Percentiles rank a stretch among this genome's conserved stretches.
Conservation (phyloP, 2,797 vertebrate genomes). For the Sebastes nivosus region DNA sequence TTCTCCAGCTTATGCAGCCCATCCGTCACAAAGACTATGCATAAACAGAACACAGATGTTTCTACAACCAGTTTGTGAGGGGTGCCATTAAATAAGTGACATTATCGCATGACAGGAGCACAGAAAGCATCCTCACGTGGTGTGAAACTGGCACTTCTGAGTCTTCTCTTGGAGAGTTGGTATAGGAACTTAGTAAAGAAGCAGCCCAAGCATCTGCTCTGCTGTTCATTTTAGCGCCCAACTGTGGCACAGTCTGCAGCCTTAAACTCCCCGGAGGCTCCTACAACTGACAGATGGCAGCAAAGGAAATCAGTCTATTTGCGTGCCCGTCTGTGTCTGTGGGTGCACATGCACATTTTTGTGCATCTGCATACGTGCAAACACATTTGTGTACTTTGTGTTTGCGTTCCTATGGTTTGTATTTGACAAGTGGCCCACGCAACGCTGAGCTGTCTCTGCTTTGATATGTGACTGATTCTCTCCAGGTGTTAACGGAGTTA, state of each 20-base stretch:
- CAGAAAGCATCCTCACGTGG: conserved; percentile 10
- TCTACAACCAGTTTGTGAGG: conserved; percentile 4
- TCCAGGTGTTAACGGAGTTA: conserved; percentile 27
- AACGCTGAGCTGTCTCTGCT: conserved; percentile 6
- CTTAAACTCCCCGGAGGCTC: conserved; percentile 48
- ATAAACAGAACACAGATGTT: conserved; percentile 40
- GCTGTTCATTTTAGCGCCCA: conserved; percentile 58
- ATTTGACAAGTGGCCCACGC: neutral
- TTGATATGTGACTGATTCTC: conserved; percentile 27
- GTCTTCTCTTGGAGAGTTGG: conserved; percentile 4
- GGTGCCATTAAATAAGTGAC: conserved; percentile 46
- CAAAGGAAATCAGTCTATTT: conserved; percentile 34
- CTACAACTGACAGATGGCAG: conserved; percentile 63
- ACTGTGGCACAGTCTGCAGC: conserved; percentile 62
- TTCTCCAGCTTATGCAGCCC: neutral
- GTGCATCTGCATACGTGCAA: neutral
- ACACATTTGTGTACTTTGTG: neutral
- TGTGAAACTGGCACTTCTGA: conserved; percentile 17
- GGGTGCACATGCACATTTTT: neutral
- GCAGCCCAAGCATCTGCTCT: conserved; percentile 64
- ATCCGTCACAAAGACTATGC: conserved; percentile 30
- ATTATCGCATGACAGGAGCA: conserved; percentile 39
- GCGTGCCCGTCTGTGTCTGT: conserved; percentile 6
- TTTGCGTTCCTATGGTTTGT: neutral
- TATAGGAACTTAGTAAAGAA: conserved; percentile 21